These are phyloP conservation scores for Eudemis profundana DNA, from an alignment of 2,888 invertebrate species.

Conservation along the genomic window DNA sequence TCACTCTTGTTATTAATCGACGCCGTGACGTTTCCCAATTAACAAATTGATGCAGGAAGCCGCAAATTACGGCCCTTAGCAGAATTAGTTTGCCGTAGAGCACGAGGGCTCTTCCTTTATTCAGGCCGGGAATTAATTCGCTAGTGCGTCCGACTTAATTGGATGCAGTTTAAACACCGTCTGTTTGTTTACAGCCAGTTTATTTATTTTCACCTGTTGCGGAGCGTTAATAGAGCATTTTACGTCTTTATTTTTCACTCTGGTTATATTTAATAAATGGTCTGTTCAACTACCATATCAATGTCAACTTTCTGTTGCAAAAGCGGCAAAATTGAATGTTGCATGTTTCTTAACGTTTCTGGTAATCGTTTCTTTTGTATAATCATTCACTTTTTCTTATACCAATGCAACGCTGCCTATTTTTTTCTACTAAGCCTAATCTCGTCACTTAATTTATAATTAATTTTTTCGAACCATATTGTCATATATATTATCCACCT, in stretches of 20 bases:
- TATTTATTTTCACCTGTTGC: constrained; percentile 37
- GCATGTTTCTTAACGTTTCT: no score
- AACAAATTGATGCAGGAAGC: constrained; percentile 18
- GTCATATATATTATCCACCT: no score
- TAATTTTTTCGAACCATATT: no score
- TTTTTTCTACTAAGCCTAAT: no score
- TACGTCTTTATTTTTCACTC: background rate
- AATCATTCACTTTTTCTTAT: no score
- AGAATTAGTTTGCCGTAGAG: constrained; percentile 27
- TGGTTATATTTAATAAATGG: background rate
- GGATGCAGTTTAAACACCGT: constrained; percentile 40
- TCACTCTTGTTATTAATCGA: background rate
- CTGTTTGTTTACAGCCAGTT: constrained; percentile 20
- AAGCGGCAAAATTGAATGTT: no score
- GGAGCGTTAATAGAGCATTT: constrained; percentile 8
- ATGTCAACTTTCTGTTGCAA: no score
- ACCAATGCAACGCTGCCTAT: no score
- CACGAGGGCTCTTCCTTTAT: constrained; percentile 30
- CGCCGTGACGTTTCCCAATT: background rate
- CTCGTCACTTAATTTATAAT: no score
- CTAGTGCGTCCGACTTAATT: constrained; percentile 36
- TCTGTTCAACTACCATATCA: no score
- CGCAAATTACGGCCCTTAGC: constrained; percentile 1
- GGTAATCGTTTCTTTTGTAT: no score
- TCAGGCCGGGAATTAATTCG: constrained; percentile 32